phyloP scores from a whole-genome alignment of 2,113 vertebrate genomes.

The Psettodes erumei region DNA sequence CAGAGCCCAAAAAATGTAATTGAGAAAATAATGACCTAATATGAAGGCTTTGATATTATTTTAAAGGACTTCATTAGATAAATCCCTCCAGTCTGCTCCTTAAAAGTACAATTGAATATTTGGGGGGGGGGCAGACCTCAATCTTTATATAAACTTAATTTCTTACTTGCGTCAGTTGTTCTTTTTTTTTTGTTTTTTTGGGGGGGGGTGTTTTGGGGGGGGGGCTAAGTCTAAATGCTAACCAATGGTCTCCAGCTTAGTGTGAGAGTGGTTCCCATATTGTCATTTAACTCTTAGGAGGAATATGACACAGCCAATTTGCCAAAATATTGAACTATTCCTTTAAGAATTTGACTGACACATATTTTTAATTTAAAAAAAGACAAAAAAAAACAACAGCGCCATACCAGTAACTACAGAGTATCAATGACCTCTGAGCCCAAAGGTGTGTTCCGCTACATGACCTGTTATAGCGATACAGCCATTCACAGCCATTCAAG shows the following conservation, averaged over 20 bases:
- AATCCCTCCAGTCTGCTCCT: background rate
- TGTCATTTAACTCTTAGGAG: background rate
- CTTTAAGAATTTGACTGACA: background rate
- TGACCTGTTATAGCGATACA: slow-evolving; percentile 33
- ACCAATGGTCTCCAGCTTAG: too few relatives aligned
- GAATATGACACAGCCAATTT: background rate
- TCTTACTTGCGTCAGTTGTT: too few relatives aligned
- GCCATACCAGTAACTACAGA: background rate
- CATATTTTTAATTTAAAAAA: background rate
- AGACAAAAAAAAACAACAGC: background rate
- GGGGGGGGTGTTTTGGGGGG: too few relatives aligned
- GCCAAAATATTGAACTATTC: background rate
- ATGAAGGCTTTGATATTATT: background rate
- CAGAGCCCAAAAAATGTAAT: slow-evolving; percentile 5
- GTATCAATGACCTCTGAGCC: slow-evolving; percentile 23
- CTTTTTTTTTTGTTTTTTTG: too few relatives aligned
- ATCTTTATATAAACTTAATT: too few relatives aligned
- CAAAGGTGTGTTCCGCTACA: slow-evolving; percentile 48
- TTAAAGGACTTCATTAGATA: background rate
- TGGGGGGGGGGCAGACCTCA: too few relatives aligned
- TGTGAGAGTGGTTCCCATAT: background rate
- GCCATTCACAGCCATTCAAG: slow-evolving; percentile 52
- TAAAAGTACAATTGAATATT: background rate
- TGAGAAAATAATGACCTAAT: background rate
- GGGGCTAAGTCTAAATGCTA: too few relatives aligned